Base-by-base conservation (phyloP, 2,113 vertebrate species). In the Laticauda laticaudata region DNA sequence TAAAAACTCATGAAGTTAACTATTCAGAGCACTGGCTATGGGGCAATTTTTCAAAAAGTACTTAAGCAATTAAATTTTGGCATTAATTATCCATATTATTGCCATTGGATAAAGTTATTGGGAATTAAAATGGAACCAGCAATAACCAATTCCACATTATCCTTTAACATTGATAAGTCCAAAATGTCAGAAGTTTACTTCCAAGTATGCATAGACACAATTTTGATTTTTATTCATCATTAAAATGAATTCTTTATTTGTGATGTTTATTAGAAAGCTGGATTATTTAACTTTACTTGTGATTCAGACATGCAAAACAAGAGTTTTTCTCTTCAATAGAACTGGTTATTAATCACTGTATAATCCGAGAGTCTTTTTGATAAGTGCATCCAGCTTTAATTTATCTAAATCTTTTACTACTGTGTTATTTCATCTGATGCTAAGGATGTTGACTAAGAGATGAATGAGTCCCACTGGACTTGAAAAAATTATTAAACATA, bases 211-310 rank as follows among this genome's bases (percentile, higher is more conserved):
- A 89, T 75, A 92, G 5, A 0, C 29, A 57, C 5, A 7, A 94
- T 95, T 94, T 92, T 91, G 86, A 93, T 95, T 89, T 56, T 86
- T 92, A 39, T 89, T 56, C 5, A 57, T 20, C 0, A 92, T 61
- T 92, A 89, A 59, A 92, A 75, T 86, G 10, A 3, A 23, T 95
- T 93, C 91, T 93, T 61, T 94, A 86, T 93, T 95, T 95, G 54
- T 18, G 26, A 59, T 59, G 6, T 26, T 91, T 43, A 53, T 45
- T 92, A 87, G 91, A 93, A 93, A 91, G 20, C 3, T 94, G 75
- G 11, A 91, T 7, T 14, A 75, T 87, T 91, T 95, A 69, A 86
- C 34, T 92, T 88, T 55, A 55, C 21, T 87, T 64, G 57, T 14
- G 45, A 23, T 69, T 81, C 0, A 34, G 75, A 53, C n/a, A 20